Evolutionary conservation across 2,888 invertebrate genomes (phyloP).

Genomic region (Lamproptera curius): DNA sequence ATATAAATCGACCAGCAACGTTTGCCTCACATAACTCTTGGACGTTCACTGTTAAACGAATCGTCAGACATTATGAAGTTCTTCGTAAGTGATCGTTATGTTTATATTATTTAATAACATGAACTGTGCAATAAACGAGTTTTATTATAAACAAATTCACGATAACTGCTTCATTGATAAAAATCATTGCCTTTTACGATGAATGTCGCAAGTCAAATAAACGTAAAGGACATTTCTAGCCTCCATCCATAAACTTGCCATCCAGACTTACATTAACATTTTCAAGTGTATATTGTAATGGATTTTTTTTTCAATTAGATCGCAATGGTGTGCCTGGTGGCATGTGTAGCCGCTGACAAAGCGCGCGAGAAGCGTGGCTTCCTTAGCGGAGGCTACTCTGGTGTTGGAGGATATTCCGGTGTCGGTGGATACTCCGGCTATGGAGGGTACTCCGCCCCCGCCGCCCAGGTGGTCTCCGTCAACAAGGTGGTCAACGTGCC

Average conservation of each 20-base stretch:
- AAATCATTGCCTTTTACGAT: too few species aligned
- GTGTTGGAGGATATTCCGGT: background rate
- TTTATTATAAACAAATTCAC: too few species aligned
- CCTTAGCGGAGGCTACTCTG: too few species aligned
- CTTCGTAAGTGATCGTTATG: constrained; percentile 7
- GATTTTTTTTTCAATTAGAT: constrained; percentile 1
- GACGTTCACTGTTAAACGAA: background rate
- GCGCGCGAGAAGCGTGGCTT: constrained; percentile 22
- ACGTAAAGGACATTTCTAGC: too few species aligned
- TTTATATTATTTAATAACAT: too few species aligned
- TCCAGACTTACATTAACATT: too few species aligned
- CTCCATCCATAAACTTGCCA: too few species aligned
- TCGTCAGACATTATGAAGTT: constrained; percentile 5
- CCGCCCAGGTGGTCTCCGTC: constrained; percentile 37
- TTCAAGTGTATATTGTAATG: too few species aligned
- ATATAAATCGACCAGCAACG: constrained; percentile 5
- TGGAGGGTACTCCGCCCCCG: constrained; percentile 28
- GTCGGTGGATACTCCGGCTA: constrained; percentile 16
- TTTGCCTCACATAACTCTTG: background rate
- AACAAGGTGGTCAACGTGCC: constrained; percentile 43
- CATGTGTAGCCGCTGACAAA: constrained; percentile 5
- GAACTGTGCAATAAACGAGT: too few species aligned
- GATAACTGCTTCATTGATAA: too few species aligned
- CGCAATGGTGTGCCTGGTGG: constrained; percentile 17
- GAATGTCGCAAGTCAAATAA: too few species aligned